These are phyloP conservation scores for Sebastes melanostomus DNA, from an alignment of 2,797 vertebrate genomes.

Conservation along the genomic window DNA sequence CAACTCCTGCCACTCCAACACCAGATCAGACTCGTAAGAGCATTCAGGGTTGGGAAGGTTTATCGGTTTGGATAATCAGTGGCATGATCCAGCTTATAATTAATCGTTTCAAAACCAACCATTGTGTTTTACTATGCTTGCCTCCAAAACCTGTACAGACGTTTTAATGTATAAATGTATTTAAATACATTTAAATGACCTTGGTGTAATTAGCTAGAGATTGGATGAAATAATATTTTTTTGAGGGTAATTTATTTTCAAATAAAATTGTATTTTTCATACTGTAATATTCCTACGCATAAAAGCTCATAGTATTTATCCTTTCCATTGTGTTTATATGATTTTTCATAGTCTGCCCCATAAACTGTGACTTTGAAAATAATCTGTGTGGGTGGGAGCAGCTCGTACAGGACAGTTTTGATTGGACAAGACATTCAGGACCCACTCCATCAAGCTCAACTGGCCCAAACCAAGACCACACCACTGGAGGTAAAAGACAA, in stretches of 20 bases:
- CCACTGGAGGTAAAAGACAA: slow-evolving; percentile 79
- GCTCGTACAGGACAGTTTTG: slow-evolving; percentile 80
- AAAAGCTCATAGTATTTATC: neutral
- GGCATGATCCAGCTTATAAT: neutral
- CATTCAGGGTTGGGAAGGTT: neutral
- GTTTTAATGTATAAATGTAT: neutral
- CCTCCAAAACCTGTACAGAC: neutral
- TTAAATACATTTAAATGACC: neutral
- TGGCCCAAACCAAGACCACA: slow-evolving; percentile 86
- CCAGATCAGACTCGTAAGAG: slow-evolving; percentile 71
- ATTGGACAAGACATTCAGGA: slow-evolving; percentile 81
- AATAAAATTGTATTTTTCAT: neutral
- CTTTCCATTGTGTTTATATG: slow-evolving; percentile 11
- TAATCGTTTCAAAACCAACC: neutral
- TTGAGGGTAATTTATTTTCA: neutral
- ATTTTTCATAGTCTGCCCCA: slow-evolving; percentile 71
- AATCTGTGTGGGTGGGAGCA: slow-evolving; percentile 84
- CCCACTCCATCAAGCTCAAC: slow-evolving; percentile 76
- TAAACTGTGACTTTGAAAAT: slow-evolving; percentile 83
- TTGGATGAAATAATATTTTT: neutral
- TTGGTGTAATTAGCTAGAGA: neutral
- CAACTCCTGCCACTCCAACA: slow-evolving; percentile 48
- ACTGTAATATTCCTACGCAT: neutral
- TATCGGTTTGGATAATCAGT: neutral
- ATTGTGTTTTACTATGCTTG: neutral